Evolutionary conservation across 2,113 vertebrate genomes (phyloP).

Genomic region (Verasper variegatus): DNA sequence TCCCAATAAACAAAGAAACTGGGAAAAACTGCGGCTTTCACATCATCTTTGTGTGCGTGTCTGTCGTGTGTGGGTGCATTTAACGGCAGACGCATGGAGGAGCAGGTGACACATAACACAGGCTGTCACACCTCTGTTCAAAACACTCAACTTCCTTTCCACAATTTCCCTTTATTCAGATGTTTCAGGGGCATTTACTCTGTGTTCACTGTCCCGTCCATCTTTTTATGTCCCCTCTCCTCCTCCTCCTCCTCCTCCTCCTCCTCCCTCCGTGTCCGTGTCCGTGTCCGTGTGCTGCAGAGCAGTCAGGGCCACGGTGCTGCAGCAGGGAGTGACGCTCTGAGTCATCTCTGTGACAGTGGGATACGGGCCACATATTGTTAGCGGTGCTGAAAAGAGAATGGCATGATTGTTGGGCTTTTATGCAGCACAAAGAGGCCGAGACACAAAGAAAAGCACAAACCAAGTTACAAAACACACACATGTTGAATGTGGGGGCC

Average conservation of each 20-base stretch:
- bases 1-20: constrained; percentile 66
- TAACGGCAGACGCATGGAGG: constrained; percentile 4
- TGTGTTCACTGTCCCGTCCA: not conserved
- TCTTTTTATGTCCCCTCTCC: not conserved
- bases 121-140: not conserved
- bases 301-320: constrained; percentile 24
- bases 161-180: not conserved
- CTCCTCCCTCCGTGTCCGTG: not conserved
- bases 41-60: not conserved
- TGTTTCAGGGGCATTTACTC: constrained; percentile 16
- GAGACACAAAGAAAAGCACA: not conserved
- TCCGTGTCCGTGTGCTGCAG: constrained; percentile 11
- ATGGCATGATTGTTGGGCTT: constrained; percentile 50
- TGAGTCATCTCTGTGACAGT: constrained; percentile 68
- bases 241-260: not conserved
- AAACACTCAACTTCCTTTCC: constrained; percentile 1
- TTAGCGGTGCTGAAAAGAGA: constrained; percentile 28
- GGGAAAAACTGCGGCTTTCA: constrained; percentile 37
- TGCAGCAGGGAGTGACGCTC: constrained; percentile 22
- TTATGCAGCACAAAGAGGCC: constrained; percentile 46
- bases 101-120: constrained; percentile 30
- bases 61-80: not conserved
- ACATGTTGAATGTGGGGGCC: constrained; percentile 22
- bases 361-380: constrained; percentile 41
- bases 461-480: not conserved